Evolutionary conservation across 2,797 vertebrate species (phyloP).

Genomic region (Loris lydekkerianus): DNA sequence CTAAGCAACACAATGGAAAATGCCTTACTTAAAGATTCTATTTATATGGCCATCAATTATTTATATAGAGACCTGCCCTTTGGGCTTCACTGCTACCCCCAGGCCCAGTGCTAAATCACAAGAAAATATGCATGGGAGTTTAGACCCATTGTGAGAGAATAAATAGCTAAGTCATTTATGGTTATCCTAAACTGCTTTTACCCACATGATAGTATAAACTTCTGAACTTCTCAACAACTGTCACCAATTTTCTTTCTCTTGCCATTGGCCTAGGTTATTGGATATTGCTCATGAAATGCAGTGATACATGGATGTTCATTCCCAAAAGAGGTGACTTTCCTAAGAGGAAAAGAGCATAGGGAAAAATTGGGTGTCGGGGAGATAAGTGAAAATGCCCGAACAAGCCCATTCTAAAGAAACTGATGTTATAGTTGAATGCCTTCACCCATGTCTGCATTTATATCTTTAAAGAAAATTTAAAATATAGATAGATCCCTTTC

Average conservation of each 20-base stretch:
- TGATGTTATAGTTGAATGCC: neutral
- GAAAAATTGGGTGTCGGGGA: neutral
- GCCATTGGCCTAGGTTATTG: neutral
- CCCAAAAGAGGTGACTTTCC: slow-evolving; percentile 30
- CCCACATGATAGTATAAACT: neutral
- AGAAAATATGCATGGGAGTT: neutral
- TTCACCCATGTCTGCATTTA: neutral
- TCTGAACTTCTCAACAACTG: neutral
- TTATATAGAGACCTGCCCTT: neutral
- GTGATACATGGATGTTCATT: neutral
- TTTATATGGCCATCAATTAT: neutral
- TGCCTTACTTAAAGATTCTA: neutral
- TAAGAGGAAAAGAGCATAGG: neutral
- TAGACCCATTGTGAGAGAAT: neutral
- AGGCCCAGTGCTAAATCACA: neutral
- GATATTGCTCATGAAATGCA: slow-evolving; percentile 10
- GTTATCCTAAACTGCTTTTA: slow-evolving; percentile 2
- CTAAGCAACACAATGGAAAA: neutral
- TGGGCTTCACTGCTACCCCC: neutral
- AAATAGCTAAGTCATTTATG: neutral
- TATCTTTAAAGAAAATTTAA: slow-evolving; percentile 19
- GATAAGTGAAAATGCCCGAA: neutral
- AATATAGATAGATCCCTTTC: neutral
- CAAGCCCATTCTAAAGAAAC: neutral
- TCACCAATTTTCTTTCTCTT: neutral